Evolutionary conservation across 2,113 vertebrate species (phyloP).

Genomic region (Bostrychus sinensis): DNA sequence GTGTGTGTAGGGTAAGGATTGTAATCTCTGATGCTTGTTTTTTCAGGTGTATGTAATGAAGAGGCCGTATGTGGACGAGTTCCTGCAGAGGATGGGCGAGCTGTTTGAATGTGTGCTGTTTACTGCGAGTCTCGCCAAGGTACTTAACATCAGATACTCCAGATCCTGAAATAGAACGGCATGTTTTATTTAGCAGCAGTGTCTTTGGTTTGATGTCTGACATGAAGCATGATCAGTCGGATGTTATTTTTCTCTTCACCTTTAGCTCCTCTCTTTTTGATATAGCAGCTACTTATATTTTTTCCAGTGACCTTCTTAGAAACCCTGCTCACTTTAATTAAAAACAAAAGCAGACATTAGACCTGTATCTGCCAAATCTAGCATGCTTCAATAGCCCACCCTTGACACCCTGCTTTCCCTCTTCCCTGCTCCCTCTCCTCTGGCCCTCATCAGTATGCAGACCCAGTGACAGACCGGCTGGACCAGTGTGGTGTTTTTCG

Average conservation of each 20-base stretch:
- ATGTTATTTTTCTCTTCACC: constrained; percentile 22
- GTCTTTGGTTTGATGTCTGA: constrained; percentile 8
- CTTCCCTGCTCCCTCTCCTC: not conserved
- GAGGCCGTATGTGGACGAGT: constrained; percentile 90
- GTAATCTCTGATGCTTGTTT: not conserved
- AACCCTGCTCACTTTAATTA: not conserved
- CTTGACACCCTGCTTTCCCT: constrained; percentile 8
- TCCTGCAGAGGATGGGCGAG: constrained; percentile 89
- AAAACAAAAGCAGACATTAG: not conserved
- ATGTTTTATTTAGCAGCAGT: constrained; percentile 9
- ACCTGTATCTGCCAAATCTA: not conserved
- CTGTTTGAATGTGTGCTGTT: constrained; percentile 92
- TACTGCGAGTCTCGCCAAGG: constrained; percentile 91
- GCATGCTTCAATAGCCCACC: constrained; percentile 27
- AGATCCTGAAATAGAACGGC: constrained; percentile 15
- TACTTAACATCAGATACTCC: constrained; percentile 51
- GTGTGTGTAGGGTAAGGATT: rapidly evolving
- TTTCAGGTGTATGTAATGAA: constrained; percentile 90
- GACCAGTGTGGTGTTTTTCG: constrained; percentile 86
- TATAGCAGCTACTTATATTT: constrained; percentile 8
- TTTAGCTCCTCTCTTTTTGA: constrained; percentile 14
- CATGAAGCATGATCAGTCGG: constrained; percentile 16
- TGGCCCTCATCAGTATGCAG: constrained; percentile 82
- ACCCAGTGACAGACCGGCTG: constrained; percentile 89
- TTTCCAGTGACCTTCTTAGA: not conserved